These are phyloP conservation scores for Drosophila erecta DNA, from an alignment of 1,140 invertebrate genomes.

Conservation along the genomic window DNA sequence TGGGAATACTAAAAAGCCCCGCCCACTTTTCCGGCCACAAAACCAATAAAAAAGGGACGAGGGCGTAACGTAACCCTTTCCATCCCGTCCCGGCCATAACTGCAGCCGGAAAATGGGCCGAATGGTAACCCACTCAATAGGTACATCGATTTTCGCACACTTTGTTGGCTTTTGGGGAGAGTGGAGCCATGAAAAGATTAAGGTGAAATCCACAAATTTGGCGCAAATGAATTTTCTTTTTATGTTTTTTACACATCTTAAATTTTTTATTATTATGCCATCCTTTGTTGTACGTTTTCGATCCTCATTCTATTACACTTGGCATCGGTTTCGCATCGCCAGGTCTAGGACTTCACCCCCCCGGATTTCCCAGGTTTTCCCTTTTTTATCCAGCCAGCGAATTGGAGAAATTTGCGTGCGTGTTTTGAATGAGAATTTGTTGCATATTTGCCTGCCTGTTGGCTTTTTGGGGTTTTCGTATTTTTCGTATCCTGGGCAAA, in stretches of 20 bases:
- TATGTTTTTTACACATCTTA: conserved; percentile 84
- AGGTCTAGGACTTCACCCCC: background rate
- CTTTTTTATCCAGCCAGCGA: conserved; percentile 46
- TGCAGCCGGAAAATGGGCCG: conserved; percentile 24
- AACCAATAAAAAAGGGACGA: conserved; percentile 52
- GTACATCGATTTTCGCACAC: conserved; percentile 74
- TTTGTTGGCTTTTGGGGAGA: conserved; percentile 53
- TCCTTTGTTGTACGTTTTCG: conserved; percentile 81
- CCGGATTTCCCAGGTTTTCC: background rate
- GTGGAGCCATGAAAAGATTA: conserved; percentile 62
- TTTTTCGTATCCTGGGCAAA: conserved; percentile 62
- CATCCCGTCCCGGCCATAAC: conserved; percentile 50
- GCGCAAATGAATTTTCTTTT: conserved; percentile 83
- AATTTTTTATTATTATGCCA: conserved; percentile 83
- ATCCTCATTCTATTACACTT: conserved; percentile 82
- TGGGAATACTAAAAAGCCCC: conserved; percentile 18
- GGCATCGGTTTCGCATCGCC: conserved; percentile 48
- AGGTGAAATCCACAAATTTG: conserved; percentile 83
- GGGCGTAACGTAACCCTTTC: conserved; percentile 63
- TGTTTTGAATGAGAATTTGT: conserved; percentile 83
- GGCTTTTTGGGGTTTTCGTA: conserved; percentile 30
- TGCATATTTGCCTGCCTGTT: conserved; percentile 70
- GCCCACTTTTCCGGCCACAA: conserved; percentile 54
- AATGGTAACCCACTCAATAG: conserved; percentile 55
- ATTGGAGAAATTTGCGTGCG: conserved; percentile 83